Percentiles rank a stretch among this genome's conserved stretches.
These are phyloP conservation scores for Tetramorium bicarinatum DNA, from an alignment of 2,888 invertebrate genomes.

Conservation along the genomic window DNA sequence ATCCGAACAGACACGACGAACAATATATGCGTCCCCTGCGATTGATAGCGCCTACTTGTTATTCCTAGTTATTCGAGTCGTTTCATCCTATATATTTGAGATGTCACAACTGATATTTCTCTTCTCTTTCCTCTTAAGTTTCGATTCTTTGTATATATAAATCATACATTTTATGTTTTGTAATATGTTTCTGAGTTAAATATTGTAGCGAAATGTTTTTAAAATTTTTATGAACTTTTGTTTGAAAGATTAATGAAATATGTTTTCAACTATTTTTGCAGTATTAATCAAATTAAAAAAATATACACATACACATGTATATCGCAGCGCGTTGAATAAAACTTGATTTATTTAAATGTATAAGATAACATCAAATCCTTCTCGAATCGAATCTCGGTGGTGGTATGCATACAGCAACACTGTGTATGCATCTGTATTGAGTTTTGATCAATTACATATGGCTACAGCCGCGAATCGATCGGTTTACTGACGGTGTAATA, in stretches of 20 bases:
- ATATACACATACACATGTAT: neutral
- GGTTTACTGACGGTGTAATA: neutral
- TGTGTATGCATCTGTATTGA: neutral
- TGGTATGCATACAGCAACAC: neutral
- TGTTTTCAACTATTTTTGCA: neutral
- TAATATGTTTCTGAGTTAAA: neutral
- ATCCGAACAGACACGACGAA: conserved; percentile 28
- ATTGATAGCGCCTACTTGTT: conserved; percentile 58
- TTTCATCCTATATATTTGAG: conserved; percentile 8
- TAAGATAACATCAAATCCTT: neutral
- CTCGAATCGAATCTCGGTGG: neutral
- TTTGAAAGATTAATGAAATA: too few relatives aligned
- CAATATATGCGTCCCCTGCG: conserved; percentile 17
- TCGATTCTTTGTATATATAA: conserved; percentile 6
- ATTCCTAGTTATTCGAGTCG: conserved; percentile 14
- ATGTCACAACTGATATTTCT: conserved; percentile 17
- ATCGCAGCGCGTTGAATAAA: neutral
- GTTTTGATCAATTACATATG: conserved; percentile 10
- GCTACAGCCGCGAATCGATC: neutral
- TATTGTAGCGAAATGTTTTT: neutral
- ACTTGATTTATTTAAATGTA: neutral
- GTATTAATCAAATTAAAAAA: neutral
- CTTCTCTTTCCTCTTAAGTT: neutral
- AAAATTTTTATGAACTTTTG: neutral
- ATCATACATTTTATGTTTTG: neutral